phyloP scores from a whole-genome alignment of 2,888 invertebrate genomes.

The Hirtodrosophila cameraria region DNA sequence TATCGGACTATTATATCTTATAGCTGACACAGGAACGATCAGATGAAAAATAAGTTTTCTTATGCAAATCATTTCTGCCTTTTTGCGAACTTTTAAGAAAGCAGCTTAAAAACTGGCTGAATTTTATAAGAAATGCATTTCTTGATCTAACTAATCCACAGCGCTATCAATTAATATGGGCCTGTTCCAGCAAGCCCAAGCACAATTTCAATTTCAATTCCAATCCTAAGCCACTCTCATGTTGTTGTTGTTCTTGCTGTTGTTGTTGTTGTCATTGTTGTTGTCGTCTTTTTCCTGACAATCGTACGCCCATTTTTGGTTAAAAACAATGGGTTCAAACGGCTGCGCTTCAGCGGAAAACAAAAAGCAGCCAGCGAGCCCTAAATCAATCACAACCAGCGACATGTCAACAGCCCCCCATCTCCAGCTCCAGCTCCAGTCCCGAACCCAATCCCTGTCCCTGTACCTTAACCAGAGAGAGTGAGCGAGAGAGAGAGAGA shows the following conservation, averaged over 20 bases:
- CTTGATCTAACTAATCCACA: conserved; percentile 14
- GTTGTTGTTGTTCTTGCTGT: conserved; percentile 14
- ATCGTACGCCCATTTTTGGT: conserved; percentile 68
- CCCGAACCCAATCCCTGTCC: not conserved
- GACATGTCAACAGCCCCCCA: conserved; percentile 71
- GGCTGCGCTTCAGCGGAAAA: conserved; percentile 73
- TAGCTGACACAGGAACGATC: too few relatives aligned
- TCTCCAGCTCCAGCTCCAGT: not conserved
- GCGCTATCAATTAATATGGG: conserved; percentile 33
- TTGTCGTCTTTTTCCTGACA: conserved; percentile 42
- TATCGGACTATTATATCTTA: too few relatives aligned
- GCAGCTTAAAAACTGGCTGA: too few relatives aligned
- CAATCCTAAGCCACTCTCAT: conserved; percentile 1
- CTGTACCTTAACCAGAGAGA: not conserved
- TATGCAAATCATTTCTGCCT: too few relatives aligned
- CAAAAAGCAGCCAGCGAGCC: conserved; percentile 67
- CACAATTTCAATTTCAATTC: conserved; percentile 9
- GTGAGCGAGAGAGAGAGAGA: too few relatives aligned
- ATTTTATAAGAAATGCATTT: too few relatives aligned
- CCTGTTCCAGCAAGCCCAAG: conserved; percentile 2
- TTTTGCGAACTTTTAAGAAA: too few relatives aligned
- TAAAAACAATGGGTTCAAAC: conserved; percentile 78
- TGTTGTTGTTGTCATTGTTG: conserved; percentile 17
- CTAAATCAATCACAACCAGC: conserved; percentile 77
- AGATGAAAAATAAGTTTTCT: too few relatives aligned